Evolutionary conservation across 2,888 invertebrate genomes (phyloP), one percentile per base, ranked within the genome.

Genomic region (Branchellion lobata): DNA sequence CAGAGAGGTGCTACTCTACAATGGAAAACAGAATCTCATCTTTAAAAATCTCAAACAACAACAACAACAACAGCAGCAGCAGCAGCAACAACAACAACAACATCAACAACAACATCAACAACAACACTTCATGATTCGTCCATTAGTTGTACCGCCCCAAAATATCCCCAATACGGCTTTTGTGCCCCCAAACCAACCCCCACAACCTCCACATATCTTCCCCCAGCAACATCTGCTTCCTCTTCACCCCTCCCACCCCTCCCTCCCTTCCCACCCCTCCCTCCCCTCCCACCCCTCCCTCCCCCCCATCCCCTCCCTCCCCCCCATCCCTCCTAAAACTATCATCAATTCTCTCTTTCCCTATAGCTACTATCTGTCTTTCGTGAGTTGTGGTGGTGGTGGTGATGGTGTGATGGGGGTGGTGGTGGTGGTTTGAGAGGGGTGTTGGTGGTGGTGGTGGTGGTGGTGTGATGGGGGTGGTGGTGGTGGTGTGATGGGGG

Each of bases 21-120:
- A 76, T 31, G 76, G 76, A 31, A 40, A 53, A 36, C 76, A 76
- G 34, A 76, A 76, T 34, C 76, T 76, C 24, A 29, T 76, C 8
- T 51, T 76, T 33, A 76, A 76, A 34, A 76, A 36, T 34, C 65
- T 57, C 33, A 76, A 51, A 31, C 61, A 29, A 51, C 76, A 76
- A n/a, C 65, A 76, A 29, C 61, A 57, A 24, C 61, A 57, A 57
- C 61, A 57, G 14, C 40, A 40, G 14, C 40, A 40, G 40, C 40
- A 40, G 14, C 40, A n/a, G n/a, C n/a, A n/a, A n/a, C n/a, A n/a
- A n/a, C n/a, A n/a, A n/a, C n/a, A n/a, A n/a, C n/a, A n/a, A n/a
- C n/a, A n/a, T n/a, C n/a, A n/a, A n/a, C n/a, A n/a, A n/a, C n/a
- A n/a, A n/a, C n/a, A n/a, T n/a, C n/a, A n/a, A n/a, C n/a, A n/a